These are phyloP conservation scores for Allenopithecus nigroviridis DNA, from an alignment of 2,797 vertebrate genomes.

Conservation along the genomic window DNA sequence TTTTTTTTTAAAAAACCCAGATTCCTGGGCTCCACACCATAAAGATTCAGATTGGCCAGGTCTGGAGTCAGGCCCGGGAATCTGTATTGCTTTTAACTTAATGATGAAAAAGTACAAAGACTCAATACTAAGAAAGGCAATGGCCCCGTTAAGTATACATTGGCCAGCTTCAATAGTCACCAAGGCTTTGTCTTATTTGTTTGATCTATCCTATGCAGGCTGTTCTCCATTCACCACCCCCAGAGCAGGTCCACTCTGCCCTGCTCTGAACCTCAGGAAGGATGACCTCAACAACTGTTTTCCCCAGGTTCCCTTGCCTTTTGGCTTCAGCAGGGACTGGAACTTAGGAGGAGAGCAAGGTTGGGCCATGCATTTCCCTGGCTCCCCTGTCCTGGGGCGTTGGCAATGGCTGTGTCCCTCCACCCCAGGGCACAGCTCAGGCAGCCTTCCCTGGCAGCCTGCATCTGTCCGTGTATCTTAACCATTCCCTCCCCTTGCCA, in stretches of 20 bases:
- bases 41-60: background rate
- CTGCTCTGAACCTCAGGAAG: no score
- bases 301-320: background rate
- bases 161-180: background rate
- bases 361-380: background rate
- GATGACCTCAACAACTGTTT: background rate
- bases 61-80: background rate
- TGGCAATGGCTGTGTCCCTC: background rate
- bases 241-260: background rate
- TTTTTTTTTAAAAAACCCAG: background rate
- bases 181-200: background rate
- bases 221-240: background rate
- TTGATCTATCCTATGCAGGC: background rate
- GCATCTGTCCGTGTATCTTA: background rate
- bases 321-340: background rate
- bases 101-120: background rate
- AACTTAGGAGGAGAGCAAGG: background rate
- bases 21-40: background rate
- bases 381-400: background rate
- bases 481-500: background rate
- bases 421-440: accelerated
- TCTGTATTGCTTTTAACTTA: background rate
- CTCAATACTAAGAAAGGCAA: background rate
- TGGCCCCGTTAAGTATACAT: background rate
- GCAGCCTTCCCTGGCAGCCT: background rate